Percentiles rank a stretch among this genome's conserved stretches.
Conservation (phyloP, 2,113 vertebrate genomes). For the Oncorhynchus gorbuscha region DNA sequence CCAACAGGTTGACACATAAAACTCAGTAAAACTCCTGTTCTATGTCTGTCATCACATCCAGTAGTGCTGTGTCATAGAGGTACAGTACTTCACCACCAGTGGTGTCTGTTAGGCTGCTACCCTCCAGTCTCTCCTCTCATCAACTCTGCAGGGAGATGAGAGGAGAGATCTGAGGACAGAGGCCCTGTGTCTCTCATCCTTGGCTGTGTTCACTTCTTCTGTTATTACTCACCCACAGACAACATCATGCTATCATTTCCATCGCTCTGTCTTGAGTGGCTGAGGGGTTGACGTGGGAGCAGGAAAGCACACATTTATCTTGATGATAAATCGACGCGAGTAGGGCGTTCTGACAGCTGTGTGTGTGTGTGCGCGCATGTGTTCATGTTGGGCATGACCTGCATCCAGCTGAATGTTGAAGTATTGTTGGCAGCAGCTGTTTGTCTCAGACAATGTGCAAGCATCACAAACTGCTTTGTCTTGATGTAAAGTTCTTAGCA, state of each 20-base stretch:
- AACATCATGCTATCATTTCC: constrained; percentile 59
- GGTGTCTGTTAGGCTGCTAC: constrained; percentile 46
- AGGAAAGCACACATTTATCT: constrained; percentile 61
- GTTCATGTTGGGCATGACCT: constrained; percentile 31
- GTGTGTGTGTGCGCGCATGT: constrained; percentile 25
- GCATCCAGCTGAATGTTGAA: too few species aligned
- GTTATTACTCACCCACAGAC: constrained; percentile 51
- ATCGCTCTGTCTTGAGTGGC: constrained; percentile 39
- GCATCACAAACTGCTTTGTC: too few species aligned
- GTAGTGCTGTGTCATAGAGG: background rate
- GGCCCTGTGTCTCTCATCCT: constrained; percentile 15
- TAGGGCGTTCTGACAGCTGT: constrained; percentile 51
- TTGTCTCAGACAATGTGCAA: too few species aligned
- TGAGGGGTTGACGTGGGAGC: constrained; percentile 43
- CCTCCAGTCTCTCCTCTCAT: constrained; percentile 46
- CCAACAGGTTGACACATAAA: constrained; percentile 50
- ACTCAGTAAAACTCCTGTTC: background rate
- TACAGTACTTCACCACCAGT: constrained; percentile 33
- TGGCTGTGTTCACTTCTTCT: constrained; percentile 51
- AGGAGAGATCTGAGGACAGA: constrained; percentile 36
- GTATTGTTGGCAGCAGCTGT: too few species aligned
- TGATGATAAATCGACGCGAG: constrained; percentile 53
- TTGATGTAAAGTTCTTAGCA: too few species aligned
- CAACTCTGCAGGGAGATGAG: constrained; percentile 38
- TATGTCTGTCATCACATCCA: constrained; percentile 32